Conservation (phyloP, 2,797 vertebrate species). For the Fringilla coelebs region DNA sequence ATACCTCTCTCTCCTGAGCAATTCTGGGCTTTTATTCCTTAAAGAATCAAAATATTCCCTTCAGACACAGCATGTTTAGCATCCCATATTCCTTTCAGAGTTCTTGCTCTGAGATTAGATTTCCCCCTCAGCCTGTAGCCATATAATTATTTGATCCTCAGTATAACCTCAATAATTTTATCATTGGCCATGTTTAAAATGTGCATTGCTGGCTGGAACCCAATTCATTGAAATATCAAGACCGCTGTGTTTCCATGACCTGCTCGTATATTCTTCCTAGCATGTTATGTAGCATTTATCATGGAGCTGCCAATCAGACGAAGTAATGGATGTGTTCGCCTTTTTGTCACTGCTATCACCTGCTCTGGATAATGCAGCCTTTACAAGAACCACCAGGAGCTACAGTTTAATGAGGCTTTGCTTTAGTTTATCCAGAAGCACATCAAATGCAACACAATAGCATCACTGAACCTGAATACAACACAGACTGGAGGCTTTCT, state of each 20-base stretch:
- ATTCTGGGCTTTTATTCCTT: background rate
- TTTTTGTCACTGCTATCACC: background rate
- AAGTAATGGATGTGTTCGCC: background rate
- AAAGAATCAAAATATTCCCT: conserved; percentile 8
- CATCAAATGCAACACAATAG: background rate
- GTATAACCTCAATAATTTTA: background rate
- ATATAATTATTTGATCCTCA: background rate
- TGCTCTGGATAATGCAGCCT: background rate
- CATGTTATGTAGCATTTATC: background rate
- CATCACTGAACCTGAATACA: background rate
- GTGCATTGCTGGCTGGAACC: background rate
- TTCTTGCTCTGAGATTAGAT: background rate
- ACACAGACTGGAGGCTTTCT: background rate
- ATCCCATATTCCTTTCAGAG: background rate
- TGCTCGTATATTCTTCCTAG: background rate
- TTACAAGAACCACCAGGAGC: conserved; percentile 1
- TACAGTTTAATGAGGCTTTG: conserved; percentile 22
- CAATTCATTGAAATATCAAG: background rate
- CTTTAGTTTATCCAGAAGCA: background rate
- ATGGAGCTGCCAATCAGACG: background rate
- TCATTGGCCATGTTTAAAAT: background rate
- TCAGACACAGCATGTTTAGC: background rate
- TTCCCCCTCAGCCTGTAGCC: background rate
- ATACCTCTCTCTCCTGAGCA: background rate
- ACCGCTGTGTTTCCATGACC: background rate